Base-by-base conservation (phyloP, 2,888 invertebrate species). In the Zygothrica quintamaculata region DNA sequence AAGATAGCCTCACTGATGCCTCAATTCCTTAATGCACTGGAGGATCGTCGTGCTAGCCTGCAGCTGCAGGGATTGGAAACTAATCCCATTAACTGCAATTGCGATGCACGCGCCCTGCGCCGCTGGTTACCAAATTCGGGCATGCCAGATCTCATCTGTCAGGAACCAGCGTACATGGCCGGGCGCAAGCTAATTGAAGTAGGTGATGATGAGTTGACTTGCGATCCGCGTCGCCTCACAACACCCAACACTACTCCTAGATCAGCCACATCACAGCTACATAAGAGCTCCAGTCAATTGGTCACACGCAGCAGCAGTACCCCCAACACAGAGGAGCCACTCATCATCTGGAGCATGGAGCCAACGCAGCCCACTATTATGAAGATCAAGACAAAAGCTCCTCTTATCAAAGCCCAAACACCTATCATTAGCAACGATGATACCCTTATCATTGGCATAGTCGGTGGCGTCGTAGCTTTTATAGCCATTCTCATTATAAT, bases 371-470 rank as follows among this genome's bases (percentile, higher is more conserved):
- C 94, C 58, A 87, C 81, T 25, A 91, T 93, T 12, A 92, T 94
- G 84, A 92, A 92, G 79, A 89, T 93, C 3, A 93, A 92, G 87
- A 92, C 91, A 60, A 92, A 91, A 88, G 89, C 89, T 61, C 93
- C 92, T 15, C 93, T 92, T 42, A 92, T 93, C 50, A 94, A 94
- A 90, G 93, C 92, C 36, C 93, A 94, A 90, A 93, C 92, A 39
- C 93, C 93, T 9, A 92, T 94, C 0, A 93, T 96, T 8, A 95
- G 93, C 53, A 97, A 97, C 82, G 97, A 98, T 81, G 97, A 97
- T 78, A 97, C 97, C 3, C 92, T 98, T n/a, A 97, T 98, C 48
- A 97, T 98, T 61, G 97, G 97, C n/a, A 97, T 98, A 73, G 97
- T 97, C 0, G 97, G 97, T 0, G 97, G 97, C 1, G 97, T 97